Evolutionary conservation across 2,797 vertebrate species (phyloP).

Genomic region (Phrynocephalus vlangalii): DNA sequence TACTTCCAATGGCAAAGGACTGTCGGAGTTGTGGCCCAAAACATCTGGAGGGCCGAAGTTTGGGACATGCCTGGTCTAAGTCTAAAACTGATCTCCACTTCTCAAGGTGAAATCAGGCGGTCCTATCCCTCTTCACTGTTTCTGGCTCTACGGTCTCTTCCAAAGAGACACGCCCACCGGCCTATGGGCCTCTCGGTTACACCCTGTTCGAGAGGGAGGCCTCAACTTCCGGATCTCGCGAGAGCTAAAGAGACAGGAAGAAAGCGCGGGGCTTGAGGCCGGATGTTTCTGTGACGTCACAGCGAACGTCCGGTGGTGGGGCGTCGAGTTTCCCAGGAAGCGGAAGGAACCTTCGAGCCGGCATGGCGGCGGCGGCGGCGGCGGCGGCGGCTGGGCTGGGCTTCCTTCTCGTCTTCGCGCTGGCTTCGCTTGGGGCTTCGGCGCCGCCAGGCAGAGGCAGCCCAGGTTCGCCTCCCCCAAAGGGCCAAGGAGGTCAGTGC

Average conservation of each 20-base stretch:
- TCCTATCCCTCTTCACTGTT: neutral
- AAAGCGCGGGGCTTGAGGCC: too few species aligned
- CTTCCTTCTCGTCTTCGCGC: neutral
- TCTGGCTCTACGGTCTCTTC: neutral
- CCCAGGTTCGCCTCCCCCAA: rapidly evolving
- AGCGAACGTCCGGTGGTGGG: neutral
- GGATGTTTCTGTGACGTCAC: too few species aligned
- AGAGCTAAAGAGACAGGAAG: neutral
- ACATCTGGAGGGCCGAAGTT: too few species aligned
- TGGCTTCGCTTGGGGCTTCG: neutral
- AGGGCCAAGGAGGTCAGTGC: neutral
- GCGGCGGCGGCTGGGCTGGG: neutral
- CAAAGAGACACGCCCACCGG: too few species aligned
- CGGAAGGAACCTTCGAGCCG: neutral
- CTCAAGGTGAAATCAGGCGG: too few species aligned
- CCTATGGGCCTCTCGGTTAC: neutral
- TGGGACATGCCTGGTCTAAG: too few species aligned
- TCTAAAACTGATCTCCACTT: too few species aligned
- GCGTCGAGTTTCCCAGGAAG: slow-evolving; percentile 21
- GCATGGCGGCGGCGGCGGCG: neutral
- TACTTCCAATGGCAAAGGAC: too few species aligned
- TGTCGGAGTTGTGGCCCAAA: too few species aligned
- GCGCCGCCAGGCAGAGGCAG: rapidly evolving
- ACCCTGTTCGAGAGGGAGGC: too few species aligned
- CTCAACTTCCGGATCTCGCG: neutral